phyloP scores from a whole-genome alignment of 2,113 vertebrate species.

The Tonatia bakeri region DNA sequence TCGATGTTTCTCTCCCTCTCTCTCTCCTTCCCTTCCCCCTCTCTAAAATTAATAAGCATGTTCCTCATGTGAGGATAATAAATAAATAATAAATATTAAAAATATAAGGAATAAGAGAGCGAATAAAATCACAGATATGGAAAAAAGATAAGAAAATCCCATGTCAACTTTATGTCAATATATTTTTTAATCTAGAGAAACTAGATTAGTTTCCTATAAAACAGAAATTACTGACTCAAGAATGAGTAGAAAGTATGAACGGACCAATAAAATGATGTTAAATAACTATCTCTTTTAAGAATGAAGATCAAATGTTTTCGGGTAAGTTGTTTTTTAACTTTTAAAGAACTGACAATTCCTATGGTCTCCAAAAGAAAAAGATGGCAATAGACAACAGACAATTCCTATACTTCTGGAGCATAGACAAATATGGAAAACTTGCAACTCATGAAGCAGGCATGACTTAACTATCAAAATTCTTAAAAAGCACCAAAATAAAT shows the following conservation, averaged over 20 bases:
- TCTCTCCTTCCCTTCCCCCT: no score
- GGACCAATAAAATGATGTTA: constrained; percentile 9
- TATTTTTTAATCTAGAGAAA: constrained; percentile 32
- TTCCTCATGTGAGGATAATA: no score
- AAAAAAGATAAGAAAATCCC: background rate
- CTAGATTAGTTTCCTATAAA: background rate
- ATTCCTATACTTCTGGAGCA: background rate
- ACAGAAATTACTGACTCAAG: background rate
- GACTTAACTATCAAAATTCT: background rate
- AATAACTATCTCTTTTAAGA: background rate
- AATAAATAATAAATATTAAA: background rate
- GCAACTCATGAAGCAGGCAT: background rate
- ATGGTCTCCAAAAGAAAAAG: background rate
- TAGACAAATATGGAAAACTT: background rate
- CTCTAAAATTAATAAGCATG: no score
- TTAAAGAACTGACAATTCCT: constrained; percentile 18
- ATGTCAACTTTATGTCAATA: background rate
- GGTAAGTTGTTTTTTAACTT: background rate
- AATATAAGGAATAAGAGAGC: constrained; percentile 12
- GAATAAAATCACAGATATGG: background rate
- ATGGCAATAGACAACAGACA: background rate
- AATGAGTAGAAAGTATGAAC: background rate
- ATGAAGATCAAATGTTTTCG: background rate
- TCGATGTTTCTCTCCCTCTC: no score
- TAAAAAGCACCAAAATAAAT: constrained; percentile 6